Conservation (phyloP, 2,888 invertebrate species). For the Acronicta leporina region DNA sequence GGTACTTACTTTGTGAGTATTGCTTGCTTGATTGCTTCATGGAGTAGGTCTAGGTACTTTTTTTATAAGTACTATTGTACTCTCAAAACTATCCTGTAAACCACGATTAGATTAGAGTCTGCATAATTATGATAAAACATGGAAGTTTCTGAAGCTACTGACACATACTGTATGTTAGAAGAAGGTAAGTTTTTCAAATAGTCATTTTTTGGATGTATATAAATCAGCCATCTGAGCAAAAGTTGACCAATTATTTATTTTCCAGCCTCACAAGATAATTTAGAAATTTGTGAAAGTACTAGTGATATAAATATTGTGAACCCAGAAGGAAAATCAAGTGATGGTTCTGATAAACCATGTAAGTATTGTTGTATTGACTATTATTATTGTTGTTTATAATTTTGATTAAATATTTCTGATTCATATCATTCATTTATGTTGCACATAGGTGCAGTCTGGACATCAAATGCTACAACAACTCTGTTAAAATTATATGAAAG, state of each 20-base stretch:
- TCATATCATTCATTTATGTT: neutral
- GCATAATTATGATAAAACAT: slow-evolving; percentile 16
- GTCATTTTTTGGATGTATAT: no score
- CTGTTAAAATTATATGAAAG: slow-evolving; percentile 70
- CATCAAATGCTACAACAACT: slow-evolving; percentile 63
- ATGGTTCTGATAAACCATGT: slow-evolving; percentile 61
- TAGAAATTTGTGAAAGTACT: slow-evolving; percentile 53
- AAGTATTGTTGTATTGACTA: slow-evolving; percentile 27
- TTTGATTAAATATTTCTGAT: neutral
- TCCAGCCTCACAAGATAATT: slow-evolving; percentile 49
- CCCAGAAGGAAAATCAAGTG: slow-evolving; percentile 42
- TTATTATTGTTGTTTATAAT: neutral
- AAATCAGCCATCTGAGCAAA: no score
- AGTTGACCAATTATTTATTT: slow-evolving; percentile 13
- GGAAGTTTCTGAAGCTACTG: slow-evolving; percentile 45
- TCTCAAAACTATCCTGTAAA: no score
- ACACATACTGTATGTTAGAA: slow-evolving; percentile 51
- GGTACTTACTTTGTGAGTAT: no score
- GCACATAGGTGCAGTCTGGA: slow-evolving; percentile 70
- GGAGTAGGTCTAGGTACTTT: no score
- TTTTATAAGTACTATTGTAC: no score
- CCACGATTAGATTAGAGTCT: no score
- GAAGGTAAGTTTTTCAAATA: slow-evolving; percentile 36
- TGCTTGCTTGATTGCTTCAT: no score
- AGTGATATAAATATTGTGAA: slow-evolving; percentile 37